Conservation (phyloP, 2,113 vertebrate species). For the Acanthochromis polyacanthus region DNA sequence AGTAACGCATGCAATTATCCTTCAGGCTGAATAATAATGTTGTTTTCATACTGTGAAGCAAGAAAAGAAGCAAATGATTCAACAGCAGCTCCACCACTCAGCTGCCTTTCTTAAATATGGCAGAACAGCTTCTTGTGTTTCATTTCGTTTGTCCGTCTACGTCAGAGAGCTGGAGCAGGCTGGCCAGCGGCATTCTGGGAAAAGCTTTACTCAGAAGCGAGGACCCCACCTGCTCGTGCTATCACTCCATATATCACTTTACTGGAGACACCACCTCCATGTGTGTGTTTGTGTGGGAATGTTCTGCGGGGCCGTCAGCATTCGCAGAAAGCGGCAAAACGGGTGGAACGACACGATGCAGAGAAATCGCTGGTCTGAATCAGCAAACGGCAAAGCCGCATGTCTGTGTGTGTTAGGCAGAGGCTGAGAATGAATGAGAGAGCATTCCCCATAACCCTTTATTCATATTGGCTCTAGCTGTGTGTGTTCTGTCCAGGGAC, state of each 20-base stretch:
- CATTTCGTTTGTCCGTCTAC: conserved; percentile 25
- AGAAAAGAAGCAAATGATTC: conserved; percentile 29
- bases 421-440: conserved; percentile 42
- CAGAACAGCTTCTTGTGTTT: conserved; percentile 68
- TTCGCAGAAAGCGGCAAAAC: conserved; percentile 45
- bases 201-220: conserved; percentile 53
- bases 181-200: conserved; percentile 45
- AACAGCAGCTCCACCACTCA: conserved; percentile 14
- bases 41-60: conserved; percentile 5
- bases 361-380: conserved; percentile 38
- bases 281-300: conserved; percentile 26
- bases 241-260: conserved; percentile 62
- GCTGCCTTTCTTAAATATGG: conserved; percentile 27
- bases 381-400: conserved; percentile 28
- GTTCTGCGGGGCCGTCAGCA: not conserved
- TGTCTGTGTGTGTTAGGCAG: conserved; percentile 2
- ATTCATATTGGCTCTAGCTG: conserved; percentile 46
- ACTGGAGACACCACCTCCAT: not conserved
- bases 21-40: not conserved
- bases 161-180: conserved; percentile 19
- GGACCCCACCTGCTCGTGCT: conserved; percentile 57
- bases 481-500: conserved; percentile 53
- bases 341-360: conserved; percentile 41
- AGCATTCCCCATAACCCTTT: conserved; percentile 41
- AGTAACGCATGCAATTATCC: not conserved